Evolutionary conservation across 2,888 invertebrate genomes (phyloP), one percentile per base, ranked within the genome.

Genomic region (Lydus trimaculatus): DNA sequence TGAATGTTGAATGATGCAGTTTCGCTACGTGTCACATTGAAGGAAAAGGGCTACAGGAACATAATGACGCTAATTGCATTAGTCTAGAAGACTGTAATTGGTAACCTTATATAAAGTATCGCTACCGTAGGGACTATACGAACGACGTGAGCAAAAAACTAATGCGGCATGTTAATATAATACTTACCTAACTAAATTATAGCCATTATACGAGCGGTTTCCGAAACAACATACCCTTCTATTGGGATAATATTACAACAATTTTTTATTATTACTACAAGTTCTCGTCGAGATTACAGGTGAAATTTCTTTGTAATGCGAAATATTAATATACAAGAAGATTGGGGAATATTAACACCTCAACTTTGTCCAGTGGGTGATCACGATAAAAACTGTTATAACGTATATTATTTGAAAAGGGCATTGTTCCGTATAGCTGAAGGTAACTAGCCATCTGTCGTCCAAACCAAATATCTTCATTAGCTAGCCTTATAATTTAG

Each of bases 31-130:
- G 25, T 56, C 25, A 56, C 28, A n/a, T 25, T 56, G 11, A 56
- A 25, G 69, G 69, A 73, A 73, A n/a, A 75, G 74, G 76, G 73
- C 70, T 65, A 67, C 60, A 65, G 67, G 74, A 72, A 75, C 76
- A 73, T 79, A 79, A 79, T 77, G 78, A 79, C 74, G 77, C 74
- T 79, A 79, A 79, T 79, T 79, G 74, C 73, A 76, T 79, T 79
- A 79, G 71, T 76, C 78, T 73, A 71, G 72, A 73, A 73, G 73
- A 79, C 74, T 79, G 76, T 79, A 80, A 79, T 80, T 80, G 80
- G 79, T 79, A 80, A 79, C 78, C 74, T 75, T 77, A 79, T 77
- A 79, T 78, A 28, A 3, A 67, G 63, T 71, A 70, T 73, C 71
- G 65, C 70, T 67, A 72, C 72, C 76, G 67, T 60, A 56, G 72